Percentiles rank a stretch among this genome's conserved stretches.
These are phyloP conservation scores for Cyclophora punctaria DNA, from an alignment of 2,888 invertebrate genomes.

Conservation along the genomic window DNA sequence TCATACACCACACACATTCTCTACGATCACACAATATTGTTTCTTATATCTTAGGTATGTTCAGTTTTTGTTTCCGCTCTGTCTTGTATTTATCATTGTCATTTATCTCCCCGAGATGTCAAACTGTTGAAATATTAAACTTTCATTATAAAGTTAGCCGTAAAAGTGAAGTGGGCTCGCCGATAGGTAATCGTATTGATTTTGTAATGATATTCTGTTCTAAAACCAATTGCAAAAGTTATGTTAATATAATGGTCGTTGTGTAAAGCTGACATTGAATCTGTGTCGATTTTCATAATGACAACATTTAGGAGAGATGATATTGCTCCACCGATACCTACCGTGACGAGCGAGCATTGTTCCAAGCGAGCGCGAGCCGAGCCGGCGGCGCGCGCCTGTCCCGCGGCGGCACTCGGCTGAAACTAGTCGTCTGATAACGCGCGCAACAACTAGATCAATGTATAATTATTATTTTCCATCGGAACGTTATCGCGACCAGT, in stretches of 20 bases:
- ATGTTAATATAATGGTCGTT: too few relatives aligned
- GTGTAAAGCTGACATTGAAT: too few relatives aligned
- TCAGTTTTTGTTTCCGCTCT: background rate
- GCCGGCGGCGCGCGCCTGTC: too few relatives aligned
- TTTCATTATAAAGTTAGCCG: background rate
- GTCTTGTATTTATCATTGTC: background rate
- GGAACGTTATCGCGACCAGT: background rate
- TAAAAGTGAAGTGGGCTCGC: too few relatives aligned
- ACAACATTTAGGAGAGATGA: too few relatives aligned
- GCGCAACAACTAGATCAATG: background rate
- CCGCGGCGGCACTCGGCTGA: too few relatives aligned
- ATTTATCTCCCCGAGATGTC: background rate
- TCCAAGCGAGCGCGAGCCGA: too few relatives aligned
- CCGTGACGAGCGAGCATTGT: too few relatives aligned
- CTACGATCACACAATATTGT: slow-evolving; percentile 6
- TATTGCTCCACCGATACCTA: too few relatives aligned
- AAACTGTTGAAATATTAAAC: background rate
- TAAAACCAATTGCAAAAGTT: too few relatives aligned
- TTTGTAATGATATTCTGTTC: background rate
- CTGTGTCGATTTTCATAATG: too few relatives aligned
- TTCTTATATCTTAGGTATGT: slow-evolving; percentile 1
- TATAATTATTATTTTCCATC: background rate
- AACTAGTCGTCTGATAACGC: background rate
- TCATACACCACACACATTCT: slow-evolving; percentile 7
- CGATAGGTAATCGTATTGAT: background rate